A percentile compares a stretch with the other conserved stretches of the same genome.
These are phyloP conservation scores for Oscheius sp. DNA, from an alignment of 2,888 invertebrate species.

Conservation along the genomic window DNA sequence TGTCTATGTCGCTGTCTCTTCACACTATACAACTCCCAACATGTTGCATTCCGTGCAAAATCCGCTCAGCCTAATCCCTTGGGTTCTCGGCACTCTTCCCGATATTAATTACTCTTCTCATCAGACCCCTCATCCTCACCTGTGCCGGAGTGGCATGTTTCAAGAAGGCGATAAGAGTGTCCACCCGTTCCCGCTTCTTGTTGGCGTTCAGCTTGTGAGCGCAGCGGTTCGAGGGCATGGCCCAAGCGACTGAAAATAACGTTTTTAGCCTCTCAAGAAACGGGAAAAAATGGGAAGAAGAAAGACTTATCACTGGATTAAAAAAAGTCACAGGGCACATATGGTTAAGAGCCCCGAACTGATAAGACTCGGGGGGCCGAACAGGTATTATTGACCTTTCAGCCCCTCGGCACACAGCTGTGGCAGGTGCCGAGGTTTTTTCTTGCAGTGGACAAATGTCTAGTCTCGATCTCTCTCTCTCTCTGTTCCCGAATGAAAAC, in stretches of 20 bases:
- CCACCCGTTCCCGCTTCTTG: slow-evolving; percentile 64
- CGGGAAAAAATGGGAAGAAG: background rate
- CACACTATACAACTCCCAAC: too few relatives aligned
- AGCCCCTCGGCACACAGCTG: background rate
- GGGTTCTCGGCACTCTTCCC: background rate
- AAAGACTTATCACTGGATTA: slow-evolving; percentile 10
- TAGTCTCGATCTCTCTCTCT: too few relatives aligned
- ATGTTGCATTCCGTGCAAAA: too few relatives aligned
- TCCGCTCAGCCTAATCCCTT: slow-evolving; percentile 3
- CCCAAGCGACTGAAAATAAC: slow-evolving; percentile 7
- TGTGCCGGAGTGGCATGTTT: slow-evolving; percentile 55
- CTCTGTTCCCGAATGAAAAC: too few relatives aligned
- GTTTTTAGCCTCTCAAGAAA: background rate
- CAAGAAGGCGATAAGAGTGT: slow-evolving; percentile 60
- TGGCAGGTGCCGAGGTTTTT: background rate
- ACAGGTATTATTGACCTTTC: slow-evolving; percentile 12
- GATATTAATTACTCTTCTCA: slow-evolving; percentile 16
- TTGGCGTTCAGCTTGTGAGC: slow-evolving; percentile 63
- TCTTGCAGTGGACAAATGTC: too few relatives aligned
- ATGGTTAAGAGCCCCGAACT: slow-evolving; percentile 8
- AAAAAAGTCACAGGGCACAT: background rate
- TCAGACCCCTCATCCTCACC: slow-evolving; percentile 11
- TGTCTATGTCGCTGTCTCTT: background rate
- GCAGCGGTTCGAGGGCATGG: slow-evolving; percentile 66
- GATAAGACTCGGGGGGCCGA: slow-evolving; percentile 1